Evolutionary conservation across 2,797 vertebrate genomes (phyloP).

Genomic region (Cynopterus sphinx): DNA sequence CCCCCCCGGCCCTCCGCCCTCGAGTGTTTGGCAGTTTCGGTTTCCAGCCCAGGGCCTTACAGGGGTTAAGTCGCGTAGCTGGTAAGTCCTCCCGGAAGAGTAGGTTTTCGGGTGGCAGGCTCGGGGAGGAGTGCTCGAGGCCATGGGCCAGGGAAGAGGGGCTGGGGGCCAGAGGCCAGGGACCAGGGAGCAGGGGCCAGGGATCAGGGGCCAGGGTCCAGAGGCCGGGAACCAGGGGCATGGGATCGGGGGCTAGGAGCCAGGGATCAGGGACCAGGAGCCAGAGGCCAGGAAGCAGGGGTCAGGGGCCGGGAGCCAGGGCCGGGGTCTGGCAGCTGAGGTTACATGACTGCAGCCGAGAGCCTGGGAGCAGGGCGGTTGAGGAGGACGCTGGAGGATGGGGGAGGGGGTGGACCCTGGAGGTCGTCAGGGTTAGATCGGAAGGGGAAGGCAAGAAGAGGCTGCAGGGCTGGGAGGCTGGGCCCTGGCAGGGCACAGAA

Average conservation of each 20-base stretch:
- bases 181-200: background rate
- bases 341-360: background rate
- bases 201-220: background rate
- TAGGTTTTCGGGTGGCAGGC: background rate
- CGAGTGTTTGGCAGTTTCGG: conserved; percentile 33
- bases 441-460: conserved; percentile 52
- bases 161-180: background rate
- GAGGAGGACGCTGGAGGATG: background rate
- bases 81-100: background rate
- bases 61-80: background rate
- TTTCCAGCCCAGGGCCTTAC: background rate
- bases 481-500: background rate
- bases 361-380: background rate
- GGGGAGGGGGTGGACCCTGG: conserved; percentile 56
- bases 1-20: conserved; percentile 20
- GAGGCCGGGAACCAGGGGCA: background rate
- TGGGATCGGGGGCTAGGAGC: background rate
- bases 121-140: background rate
- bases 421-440: conserved; percentile 40
- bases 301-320: background rate
- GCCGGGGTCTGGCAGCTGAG: background rate
- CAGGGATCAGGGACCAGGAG: too few relatives aligned
- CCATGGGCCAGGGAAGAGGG: background rate
- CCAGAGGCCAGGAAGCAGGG: too few relatives aligned
- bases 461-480: conserved; percentile 49